Conservation (phyloP, 2,888 invertebrate genomes). For the Stenodema calcarata region DNA sequence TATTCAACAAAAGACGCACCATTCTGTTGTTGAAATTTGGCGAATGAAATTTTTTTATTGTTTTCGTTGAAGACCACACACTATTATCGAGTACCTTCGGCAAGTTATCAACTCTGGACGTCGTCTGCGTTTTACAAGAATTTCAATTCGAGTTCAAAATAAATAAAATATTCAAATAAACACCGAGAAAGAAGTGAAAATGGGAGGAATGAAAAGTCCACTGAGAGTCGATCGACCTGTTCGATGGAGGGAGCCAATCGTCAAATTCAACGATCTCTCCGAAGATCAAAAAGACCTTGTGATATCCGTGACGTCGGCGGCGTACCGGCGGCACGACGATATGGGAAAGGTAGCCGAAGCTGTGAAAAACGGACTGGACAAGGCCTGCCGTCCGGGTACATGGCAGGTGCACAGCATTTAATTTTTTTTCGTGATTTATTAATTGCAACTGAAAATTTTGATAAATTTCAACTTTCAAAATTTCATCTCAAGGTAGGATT, state of each 20-base stretch:
- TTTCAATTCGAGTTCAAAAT: too few relatives aligned
- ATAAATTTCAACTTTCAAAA: background rate
- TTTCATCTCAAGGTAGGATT: too few relatives aligned
- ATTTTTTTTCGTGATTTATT: background rate
- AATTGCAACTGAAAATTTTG: background rate
- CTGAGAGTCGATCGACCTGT: background rate
- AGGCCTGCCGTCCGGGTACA: background rate
- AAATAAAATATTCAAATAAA: too few relatives aligned
- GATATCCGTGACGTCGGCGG: constrained; percentile 3
- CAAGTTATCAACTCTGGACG: too few relatives aligned
- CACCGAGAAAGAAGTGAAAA: background rate
- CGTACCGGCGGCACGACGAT: constrained; percentile 12
- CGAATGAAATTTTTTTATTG: too few relatives aligned
- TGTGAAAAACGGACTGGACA: background rate
- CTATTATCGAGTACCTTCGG: too few relatives aligned
- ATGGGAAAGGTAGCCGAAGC: constrained; percentile 21
- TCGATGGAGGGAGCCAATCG: background rate
- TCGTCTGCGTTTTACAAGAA: too few relatives aligned
- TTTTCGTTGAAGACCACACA: too few relatives aligned
- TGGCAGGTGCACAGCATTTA: background rate
- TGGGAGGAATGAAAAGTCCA: background rate
- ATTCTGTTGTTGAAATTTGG: too few relatives aligned
- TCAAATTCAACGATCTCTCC: constrained; percentile 33
- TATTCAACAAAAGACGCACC: too few relatives aligned
- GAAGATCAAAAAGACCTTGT: constrained; percentile 3